Base-by-base conservation (phyloP, 2,888 invertebrate genomes). In the Brachypterus glaber region DNA sequence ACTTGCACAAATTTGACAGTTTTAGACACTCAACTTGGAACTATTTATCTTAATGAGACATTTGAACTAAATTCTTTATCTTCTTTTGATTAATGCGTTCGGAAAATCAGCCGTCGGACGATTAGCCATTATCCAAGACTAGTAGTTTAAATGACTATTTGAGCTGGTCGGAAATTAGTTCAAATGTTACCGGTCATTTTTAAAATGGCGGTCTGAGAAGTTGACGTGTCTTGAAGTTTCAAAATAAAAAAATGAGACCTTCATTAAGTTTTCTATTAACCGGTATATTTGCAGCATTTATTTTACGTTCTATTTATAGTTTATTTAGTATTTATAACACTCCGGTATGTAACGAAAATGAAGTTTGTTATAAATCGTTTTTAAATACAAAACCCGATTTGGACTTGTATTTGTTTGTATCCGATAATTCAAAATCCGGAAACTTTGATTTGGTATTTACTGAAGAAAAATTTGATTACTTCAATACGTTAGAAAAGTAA, bases 301-400 rank as follows among this genome's bases (percentile, higher is more conserved):
- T 85, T 41, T 63, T 72, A 24, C 76, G 85, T 60, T 82, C 83
- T 37, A 79, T 87, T 62, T 86, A 83, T 72, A 78, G 77, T 50
- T 68, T 87, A 60, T 76, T 77, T 37, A 73, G 77, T 59, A 72
- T 87, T 48, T 87, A 85, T 59, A 74, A 77, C 40, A 74, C 77
- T 24, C 80, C 84, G 15, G 65, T 72, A 46, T 88, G 88, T 62
- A 71, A 67, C 56, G 66, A 70, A 54, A 72, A 72, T 58, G 72
- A 76, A 50, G 60, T 63, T 49, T 88, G 88, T 67, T 76, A 79
- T 50, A 67, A 71, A 27, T 84, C 85, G 0, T 82, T 77, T 66
- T 69, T 88, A 53, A 66, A 72, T 51, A 65, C 69, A 24, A 72
- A 78, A 51, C 86, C 86, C 12, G 69, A 74, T 37, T 69, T 84